A percentile compares a stretch with the other conserved stretches of the same genome.
phyloP scores from a whole-genome alignment of 2,888 invertebrate genomes.

The Poecilus cupreus region DNA sequence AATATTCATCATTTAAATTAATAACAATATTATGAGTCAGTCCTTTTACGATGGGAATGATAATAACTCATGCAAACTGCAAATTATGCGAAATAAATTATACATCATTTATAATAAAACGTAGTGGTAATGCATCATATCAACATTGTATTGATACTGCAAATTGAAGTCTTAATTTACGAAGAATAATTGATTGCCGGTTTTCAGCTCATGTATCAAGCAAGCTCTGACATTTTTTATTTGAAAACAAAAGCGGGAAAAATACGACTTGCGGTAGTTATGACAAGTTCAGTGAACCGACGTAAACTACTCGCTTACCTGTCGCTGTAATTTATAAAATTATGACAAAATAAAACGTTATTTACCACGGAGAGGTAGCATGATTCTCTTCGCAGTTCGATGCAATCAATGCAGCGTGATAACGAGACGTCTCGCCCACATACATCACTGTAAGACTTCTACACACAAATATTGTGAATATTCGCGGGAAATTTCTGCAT shows the following conservation, averaged over 20 bases:
- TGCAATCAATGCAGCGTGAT: conserved; percentile 37
- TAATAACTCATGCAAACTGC: conserved; percentile 17
- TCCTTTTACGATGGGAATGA: neutral
- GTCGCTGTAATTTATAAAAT: conserved; percentile 46
- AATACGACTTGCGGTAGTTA: conserved; percentile 43
- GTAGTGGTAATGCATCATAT: neutral
- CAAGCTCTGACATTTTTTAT: neutral
- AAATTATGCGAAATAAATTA: conserved; percentile 27
- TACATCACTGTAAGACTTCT: neutral
- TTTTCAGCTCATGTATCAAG: conserved; percentile 17
- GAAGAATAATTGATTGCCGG: neutral
- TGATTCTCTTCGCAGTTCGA: conserved; percentile 11
- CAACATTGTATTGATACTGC: conserved; percentile 4
- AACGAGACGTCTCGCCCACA: neutral
- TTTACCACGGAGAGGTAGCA: neutral
- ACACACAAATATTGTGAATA: neutral
- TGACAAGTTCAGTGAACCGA: conserved; percentile 44
- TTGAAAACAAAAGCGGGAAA: conserved; percentile 14
- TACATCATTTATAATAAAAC: neutral
- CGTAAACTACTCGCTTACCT: conserved; percentile 41
- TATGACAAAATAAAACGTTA: conserved; percentile 54
- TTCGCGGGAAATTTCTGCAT: conserved; percentile 16
- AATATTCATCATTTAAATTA: neutral
- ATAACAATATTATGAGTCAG: neutral
- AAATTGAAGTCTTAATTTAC: conserved; percentile 35